Base-by-base conservation (phyloP, 2,888 invertebrate species). In the Lingula anatina region DNA sequence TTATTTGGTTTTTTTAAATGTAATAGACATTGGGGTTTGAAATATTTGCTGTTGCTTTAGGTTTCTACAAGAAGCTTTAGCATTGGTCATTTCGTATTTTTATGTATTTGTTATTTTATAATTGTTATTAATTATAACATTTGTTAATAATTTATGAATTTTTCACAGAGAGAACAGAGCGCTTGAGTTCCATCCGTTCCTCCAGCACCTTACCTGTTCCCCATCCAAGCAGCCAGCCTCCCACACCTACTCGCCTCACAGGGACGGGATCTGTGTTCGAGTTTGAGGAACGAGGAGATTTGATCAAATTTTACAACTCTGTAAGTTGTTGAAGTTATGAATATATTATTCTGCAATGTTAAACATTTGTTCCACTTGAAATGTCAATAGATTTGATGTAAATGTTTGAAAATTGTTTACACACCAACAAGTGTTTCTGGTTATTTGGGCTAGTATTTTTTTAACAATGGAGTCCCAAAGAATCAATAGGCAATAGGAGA, bases 231-330 rank as follows among this genome's bases (percentile, higher is more conserved):
- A 78, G 76, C 55, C 78, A 74, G 38, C 83, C 83, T 1, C 81
- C 81, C 2, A 82, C 82, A 1, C 82, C 83, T 2, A 82, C 82
- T 5, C 79, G 79, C 37, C 75, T 83, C 68, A 79, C 82, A 1
- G 82, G 81, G 12, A 80, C 81, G 0, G 80, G 79, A 1, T 76
- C 79, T 36, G 79, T 74, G 56, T 80, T 65, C 46, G 72, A 72
- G 45, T 65, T 68, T 56, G 77, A 76, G 46, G 84, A 85, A 65
- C 81, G 89, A 62, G 90, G 89, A 15, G 95, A 96, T 79, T 83
- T 97, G 53, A 95, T 96, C 61, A 84, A 86, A 71, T 97, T 96
- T 77, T 99, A 99, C 77, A 99, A 99, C 75, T 48, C 58, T 57
- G 75, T 76, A 49, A 54, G 64, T 56, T 21, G n/a, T 2, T 23